Evolutionary conservation across 2,888 invertebrate genomes (phyloP).

Genomic region (Lamellibrachia satsuma): DNA sequence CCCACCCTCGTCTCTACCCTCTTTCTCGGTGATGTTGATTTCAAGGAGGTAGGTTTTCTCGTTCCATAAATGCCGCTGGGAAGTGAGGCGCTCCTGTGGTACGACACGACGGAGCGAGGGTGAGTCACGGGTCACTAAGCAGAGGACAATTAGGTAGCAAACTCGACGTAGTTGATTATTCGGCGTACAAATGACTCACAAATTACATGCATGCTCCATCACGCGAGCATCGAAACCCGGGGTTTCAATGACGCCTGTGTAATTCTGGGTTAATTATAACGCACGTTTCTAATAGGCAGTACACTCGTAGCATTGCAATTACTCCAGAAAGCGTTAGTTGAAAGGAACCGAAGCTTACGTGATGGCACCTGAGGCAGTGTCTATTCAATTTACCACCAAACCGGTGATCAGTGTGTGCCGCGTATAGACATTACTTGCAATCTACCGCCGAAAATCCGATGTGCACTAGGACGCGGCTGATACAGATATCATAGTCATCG

Average conservation of each 20-base stretch:
- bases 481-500: not conserved
- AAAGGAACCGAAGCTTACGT: not conserved
- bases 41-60: no score
- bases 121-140: not conserved
- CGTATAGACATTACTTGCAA: not conserved
- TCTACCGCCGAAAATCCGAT: not conserved
- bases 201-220: not conserved
- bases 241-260: not conserved
- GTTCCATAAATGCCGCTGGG: no score
- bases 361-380: not conserved
- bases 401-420: not conserved
- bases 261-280: not conserved
- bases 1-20: no score
- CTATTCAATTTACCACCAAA: not conserved
- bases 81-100: not conserved
- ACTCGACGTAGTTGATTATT: not conserved
- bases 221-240: not conserved
- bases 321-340: not conserved
- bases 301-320: not conserved
- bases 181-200: not conserved
- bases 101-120: not conserved
- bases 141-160: not conserved
- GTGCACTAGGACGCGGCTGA: not conserved
- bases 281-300: not conserved
- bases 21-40: no score